These are phyloP conservation scores for Craseonycteris thonglongyai DNA, from an alignment of 2,113 vertebrate genomes.

Conservation along the genomic window DNA sequence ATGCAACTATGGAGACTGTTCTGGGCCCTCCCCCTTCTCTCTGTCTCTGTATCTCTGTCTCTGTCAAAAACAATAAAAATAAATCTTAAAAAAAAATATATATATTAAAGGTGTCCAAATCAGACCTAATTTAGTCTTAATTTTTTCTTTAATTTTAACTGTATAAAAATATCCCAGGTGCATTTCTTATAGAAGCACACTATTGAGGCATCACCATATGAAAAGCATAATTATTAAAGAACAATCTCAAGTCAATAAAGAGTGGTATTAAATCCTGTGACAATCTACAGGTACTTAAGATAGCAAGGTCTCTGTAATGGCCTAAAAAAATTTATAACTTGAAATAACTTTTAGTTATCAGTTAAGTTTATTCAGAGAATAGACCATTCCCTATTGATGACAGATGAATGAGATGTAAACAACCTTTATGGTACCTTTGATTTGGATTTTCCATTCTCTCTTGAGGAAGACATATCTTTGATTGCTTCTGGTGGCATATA, in stretches of 20 bases:
- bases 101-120: not conserved
- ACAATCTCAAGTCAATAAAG: not conserved
- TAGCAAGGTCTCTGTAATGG: not conserved
- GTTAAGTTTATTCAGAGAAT: not conserved
- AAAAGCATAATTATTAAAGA: not conserved
- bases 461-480: constrained; percentile 90
- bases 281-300: not conserved
- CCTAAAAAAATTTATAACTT: constrained; percentile 24
- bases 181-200: not conserved
- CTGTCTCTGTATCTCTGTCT: too few species aligned
- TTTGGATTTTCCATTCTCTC: constrained; percentile 86
- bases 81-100: too few species aligned
- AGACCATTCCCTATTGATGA: not conserved
- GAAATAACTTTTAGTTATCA: not conserved
- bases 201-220: not conserved
- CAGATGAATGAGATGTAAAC: not conserved
- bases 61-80: too few species aligned
- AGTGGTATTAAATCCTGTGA: not conserved
- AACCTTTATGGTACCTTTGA: constrained; percentile 87
- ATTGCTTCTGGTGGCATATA: constrained; percentile 99
- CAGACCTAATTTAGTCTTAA: not conserved
- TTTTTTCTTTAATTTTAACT: not conserved
- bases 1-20: too few species aligned
- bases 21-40: too few species aligned
- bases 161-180: not conserved